Evolutionary conservation across 2,888 invertebrate genomes (phyloP), one percentile per base, ranked within the genome.

Genomic region (Pyrocoelia pectoralis): DNA sequence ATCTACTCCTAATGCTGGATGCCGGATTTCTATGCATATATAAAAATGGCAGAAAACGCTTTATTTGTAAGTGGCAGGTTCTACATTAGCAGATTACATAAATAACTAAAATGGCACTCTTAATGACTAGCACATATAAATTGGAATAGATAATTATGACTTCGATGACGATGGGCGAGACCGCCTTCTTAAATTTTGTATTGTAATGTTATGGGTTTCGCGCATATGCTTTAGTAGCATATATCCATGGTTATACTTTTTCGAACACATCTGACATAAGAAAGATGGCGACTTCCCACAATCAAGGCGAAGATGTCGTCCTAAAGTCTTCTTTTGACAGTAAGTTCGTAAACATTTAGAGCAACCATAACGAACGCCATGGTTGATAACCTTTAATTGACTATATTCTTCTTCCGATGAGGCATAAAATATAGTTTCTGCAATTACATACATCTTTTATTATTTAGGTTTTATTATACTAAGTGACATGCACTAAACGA

Each of bases 281-380:
- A 80, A 80, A 3, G 79, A 75, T 0, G 80, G 80, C 54, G 71
- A 76, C 60, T 78, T 77, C 0, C 83, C 83, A 68, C 84, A 84
- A 72, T 84, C 84, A 68, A 82, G 81, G 43, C 82, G 77, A 57
- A 80, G 76, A 72, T 84, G 84, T 28, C 83, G 74, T 1, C 80
- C 80, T 40, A 80, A 69, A 1, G 79, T 80, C 71, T 80, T 79
- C 77, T 80, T 79, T 69, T 79, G 79, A 38, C 77, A 73, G 61
- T 81, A 81, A 3, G 77, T 78, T 71, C 77, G 79, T 40, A 74
- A 72, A 72, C 81, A 81, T 56, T 71, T 74, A 17, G 72, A 67
- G 63, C 81, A 81, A 14, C 75, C 77, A 68, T 80, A 80, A 53
- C 79, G 73, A 15, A 78, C 75, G 13, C 71, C 70, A 60, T 75